phyloP scores from a whole-genome alignment of 2,113 vertebrate species.

The Gymnocephalus cernua region DNA sequence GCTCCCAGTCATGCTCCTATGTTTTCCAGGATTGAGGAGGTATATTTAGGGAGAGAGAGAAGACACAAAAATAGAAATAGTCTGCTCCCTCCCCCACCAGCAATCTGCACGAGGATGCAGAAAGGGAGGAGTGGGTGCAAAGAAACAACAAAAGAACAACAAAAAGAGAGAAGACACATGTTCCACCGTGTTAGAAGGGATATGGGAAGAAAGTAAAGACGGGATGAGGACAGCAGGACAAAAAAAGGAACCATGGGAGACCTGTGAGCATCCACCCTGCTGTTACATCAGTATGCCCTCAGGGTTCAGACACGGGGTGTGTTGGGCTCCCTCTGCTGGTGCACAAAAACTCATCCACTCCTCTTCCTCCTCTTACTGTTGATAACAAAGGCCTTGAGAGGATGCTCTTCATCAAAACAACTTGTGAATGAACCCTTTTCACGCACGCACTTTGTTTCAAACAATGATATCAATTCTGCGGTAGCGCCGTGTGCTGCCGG shows the following conservation, averaged over 20 bases:
- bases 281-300: slow-evolving; percentile 72
- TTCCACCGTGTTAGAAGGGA: neutral
- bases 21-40: slow-evolving; percentile 44
- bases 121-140: neutral
- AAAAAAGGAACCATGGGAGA: slow-evolving; percentile 36
- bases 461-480: slow-evolving; percentile 12
- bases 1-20: slow-evolving; percentile 2
- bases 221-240: slow-evolving; percentile 13
- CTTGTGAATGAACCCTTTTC: slow-evolving; percentile 41
- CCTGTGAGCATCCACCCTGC: slow-evolving; percentile 65
- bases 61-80: slow-evolving; percentile 52
- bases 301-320: slow-evolving; percentile 54
- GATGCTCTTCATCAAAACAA: slow-evolving; percentile 32
- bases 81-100: slow-evolving; percentile 16
- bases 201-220: neutral
- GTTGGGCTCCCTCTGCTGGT: slow-evolving; percentile 79
- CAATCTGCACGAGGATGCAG: slow-evolving; percentile 14
- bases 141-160: slow-evolving; percentile 10
- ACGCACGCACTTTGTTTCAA: slow-evolving; percentile 21
- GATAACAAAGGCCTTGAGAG: slow-evolving; percentile 47
- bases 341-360: slow-evolving; percentile 10
- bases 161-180: neutral
- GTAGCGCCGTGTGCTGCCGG: neutral
- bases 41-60: slow-evolving; percentile 37
- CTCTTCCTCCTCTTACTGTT: slow-evolving; percentile 8